Percentiles rank a stretch among this genome's conserved stretches.
phyloP scores from a whole-genome alignment of 2,113 vertebrate genomes.

The Rhinichthys klamathensis region DNA sequence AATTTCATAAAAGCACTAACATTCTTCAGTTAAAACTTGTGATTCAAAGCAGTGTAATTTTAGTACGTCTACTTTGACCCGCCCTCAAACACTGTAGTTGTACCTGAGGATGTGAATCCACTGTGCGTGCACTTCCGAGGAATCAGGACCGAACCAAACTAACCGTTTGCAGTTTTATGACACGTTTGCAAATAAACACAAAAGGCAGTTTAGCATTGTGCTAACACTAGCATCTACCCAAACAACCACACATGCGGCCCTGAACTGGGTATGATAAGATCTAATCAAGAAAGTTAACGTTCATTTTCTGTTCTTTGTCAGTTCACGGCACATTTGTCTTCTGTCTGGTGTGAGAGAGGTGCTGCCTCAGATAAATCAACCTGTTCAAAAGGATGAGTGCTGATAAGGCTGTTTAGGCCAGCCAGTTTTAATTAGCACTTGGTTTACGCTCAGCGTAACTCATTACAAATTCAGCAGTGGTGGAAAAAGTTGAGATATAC shows the following conservation, averaged over 20 bases:
- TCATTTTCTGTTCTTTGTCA: slow-evolving; percentile 1
- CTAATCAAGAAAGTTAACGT: not conserved
- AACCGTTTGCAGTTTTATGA: not conserved
- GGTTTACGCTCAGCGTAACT: slow-evolving; percentile 25
- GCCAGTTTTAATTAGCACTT: slow-evolving; percentile 49
- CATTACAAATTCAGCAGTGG: slow-evolving; percentile 34
- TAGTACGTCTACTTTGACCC: too few species aligned
- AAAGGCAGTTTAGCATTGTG: not conserved
- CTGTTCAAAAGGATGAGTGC: not conserved
- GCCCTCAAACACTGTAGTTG: too few species aligned
- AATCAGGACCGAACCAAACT: too few species aligned
- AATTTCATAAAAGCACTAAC: too few species aligned
- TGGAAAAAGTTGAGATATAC: not conserved
- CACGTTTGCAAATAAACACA: not conserved
- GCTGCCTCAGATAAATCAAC: slow-evolving; percentile 12
- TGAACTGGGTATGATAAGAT: not conserved
- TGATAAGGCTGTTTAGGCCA: slow-evolving; percentile 29
- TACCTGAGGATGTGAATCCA: too few species aligned
- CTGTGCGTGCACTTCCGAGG: too few species aligned
- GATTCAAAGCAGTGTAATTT: too few species aligned
- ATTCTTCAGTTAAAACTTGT: too few species aligned
- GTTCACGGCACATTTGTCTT: slow-evolving; percentile 11
- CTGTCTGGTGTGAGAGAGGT: slow-evolving; percentile 3
- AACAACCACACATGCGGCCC: not conserved
- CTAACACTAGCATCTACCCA: not conserved